Percentiles rank a stretch among this genome's conserved stretches.
Evolutionary conservation across 2,888 invertebrate genomes (phyloP).

Genomic region (Erynnis tages): DNA sequence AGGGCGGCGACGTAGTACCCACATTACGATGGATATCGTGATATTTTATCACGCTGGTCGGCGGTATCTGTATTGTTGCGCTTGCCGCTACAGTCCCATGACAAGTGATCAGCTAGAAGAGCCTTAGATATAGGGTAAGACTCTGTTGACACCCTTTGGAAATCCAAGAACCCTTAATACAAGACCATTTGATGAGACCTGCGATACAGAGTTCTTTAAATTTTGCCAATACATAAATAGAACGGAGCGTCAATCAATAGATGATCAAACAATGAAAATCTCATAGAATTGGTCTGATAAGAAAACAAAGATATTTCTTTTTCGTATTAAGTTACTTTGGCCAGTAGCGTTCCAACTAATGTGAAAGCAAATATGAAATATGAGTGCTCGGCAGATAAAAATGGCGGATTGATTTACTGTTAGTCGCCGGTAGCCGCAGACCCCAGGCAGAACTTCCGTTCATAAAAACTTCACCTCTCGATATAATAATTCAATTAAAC

Average conservation of each 20-base stretch:
- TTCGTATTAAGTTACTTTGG: constrained; percentile 43
- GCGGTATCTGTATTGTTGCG: no score
- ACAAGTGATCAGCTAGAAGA: no score
- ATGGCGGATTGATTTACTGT: constrained; percentile 61
- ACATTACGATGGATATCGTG: no score
- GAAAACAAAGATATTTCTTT: constrained; percentile 40
- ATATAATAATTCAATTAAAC: constrained; percentile 15
- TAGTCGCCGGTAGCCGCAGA: constrained; percentile 41
- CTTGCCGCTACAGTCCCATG: no score
- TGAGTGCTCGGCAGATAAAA: constrained; percentile 47
- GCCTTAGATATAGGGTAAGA: no score
- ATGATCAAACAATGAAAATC: constrained; percentile 28
- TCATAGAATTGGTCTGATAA: constrained; percentile 35
- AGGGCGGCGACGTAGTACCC: no score
- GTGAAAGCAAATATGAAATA: constrained; percentile 59
- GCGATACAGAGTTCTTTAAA: no score
- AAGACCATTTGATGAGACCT: no score
- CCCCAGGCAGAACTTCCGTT: constrained; percentile 41
- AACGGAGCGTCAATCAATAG: constrained; percentile 8
- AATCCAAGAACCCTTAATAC: no score
- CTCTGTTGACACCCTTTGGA: no score
- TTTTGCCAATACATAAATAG: background rate
- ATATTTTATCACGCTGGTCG: no score
- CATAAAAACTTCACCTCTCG: constrained; percentile 21
- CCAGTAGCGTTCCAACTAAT: constrained; percentile 57